Base-by-base conservation (phyloP, 2,113 vertebrate genomes). In the Albula glossodonta region DNA sequence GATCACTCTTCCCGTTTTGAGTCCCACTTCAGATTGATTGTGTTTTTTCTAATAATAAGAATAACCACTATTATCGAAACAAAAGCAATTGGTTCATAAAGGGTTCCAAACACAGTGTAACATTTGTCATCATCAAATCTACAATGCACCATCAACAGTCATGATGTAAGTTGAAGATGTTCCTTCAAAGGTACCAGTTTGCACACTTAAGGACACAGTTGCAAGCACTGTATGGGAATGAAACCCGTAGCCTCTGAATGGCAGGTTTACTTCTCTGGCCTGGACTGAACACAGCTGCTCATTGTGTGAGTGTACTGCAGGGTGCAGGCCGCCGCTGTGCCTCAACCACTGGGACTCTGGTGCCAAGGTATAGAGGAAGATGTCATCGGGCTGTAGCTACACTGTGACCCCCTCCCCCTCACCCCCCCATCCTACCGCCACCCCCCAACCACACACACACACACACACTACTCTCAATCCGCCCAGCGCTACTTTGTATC, bases 31-130 rank as follows among this genome's bases (percentile, higher is more conserved):
- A 83, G 7, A 83, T 88, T 89, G 88, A 90, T 87, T 48, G 12
- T 92, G 83, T 89, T 90, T 90, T 84, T 84, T 51, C 89, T 90
- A 89, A 92, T 93, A 92, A 93, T 92, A 90, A 86, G 31, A 90
- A 89, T 86, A 87, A 85, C 79, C 10, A 52, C 10, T 86, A 92
- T 94, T 94, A 91, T 90, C 93, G 93, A 91, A 90, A 93, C 92
- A 94, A 93, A 94, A 91, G 88, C 80, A 82, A 89, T 77, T 41
- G 79, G 90, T 90, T 92, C 92, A 89, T 91, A 92, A 91, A 89
- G 90, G 91, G 88, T 88, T 88, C 87, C 92, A 89, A 92, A 93
- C 93, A 93, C 51, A 56, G 74, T n/a, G 17, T 53, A 10, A 0
- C 31, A 60, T 50, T 41, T 60, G 77, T 56, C 51, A 78, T 0